Evolutionary conservation across 2,888 invertebrate genomes (phyloP), one percentile per base, ranked within the genome.

Genomic region (Encarsia formosa): DNA sequence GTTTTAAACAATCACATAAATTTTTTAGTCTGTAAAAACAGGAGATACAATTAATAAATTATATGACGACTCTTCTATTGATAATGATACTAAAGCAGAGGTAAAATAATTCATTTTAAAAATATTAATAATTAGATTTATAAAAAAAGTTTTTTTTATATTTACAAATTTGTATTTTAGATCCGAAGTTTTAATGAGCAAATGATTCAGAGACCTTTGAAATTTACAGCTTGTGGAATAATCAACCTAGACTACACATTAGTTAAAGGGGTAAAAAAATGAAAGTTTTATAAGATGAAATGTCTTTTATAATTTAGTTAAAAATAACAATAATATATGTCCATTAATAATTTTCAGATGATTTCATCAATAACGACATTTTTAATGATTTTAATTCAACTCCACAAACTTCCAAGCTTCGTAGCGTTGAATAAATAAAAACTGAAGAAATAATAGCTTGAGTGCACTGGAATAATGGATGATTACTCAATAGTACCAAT

Each of bases 341-440:
- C n/a, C n/a, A n/a, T 35, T 34, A 35, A 19, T 35, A 19, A 15
- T 23, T 50, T 50, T 20, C 29, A 52, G 69, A 59, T 64, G 16
- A 57, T 64, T 16, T 61, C 61, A 18, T 61, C 67, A 3, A 61
- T 69, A 48, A 62, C 63, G 20, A 69, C 69, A 1, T 68, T 67
- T 37, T 61, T 68, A 19, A 62, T 69, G 15, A 67, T 69, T 44
- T 53, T 69, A n/a, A 65, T 69, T 16, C 68, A 69, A 59, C 57
- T 63, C 11, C 18, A 19, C 6, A 37, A 18, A 19, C n/a, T n/a
- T n/a, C n/a, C n/a, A n/a, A n/a, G n/a, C n/a, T n/a, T n/a, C n/a
- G n/a, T n/a, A n/a, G n/a, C n/a, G n/a, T n/a, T n/a, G n/a, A n/a
- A n/a, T n/a, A n/a, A n/a, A n/a, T n/a, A n/a, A n/a, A n/a, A n/a